These are phyloP conservation scores for Lutraria rhynchaena DNA, from an alignment of 1,140 invertebrate genomes.

Conservation along the genomic window DNA sequence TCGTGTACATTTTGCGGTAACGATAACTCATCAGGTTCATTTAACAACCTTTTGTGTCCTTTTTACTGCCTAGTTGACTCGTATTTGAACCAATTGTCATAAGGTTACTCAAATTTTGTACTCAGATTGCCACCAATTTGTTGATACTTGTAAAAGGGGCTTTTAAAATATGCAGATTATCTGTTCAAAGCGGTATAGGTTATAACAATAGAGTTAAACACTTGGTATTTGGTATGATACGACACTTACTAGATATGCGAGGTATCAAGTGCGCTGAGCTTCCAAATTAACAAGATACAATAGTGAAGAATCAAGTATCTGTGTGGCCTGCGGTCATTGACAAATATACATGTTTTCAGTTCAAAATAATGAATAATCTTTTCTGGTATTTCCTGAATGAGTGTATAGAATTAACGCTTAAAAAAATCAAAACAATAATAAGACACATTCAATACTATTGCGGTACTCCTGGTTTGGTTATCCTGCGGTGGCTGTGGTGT, in stretches of 20 bases:
- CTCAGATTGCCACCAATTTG: neutral
- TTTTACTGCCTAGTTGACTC: conserved; percentile 31
- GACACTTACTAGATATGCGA: neutral
- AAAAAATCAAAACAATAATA: conserved; percentile 13
- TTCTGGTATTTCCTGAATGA: conserved; percentile 29
- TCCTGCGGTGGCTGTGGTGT: too few species aligned
- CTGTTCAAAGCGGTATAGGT: too few species aligned
- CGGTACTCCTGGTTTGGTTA: too few species aligned
- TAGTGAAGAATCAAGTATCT: conserved; percentile 25
- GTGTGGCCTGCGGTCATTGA: conserved; percentile 20
- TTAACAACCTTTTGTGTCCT: conserved; percentile 3
- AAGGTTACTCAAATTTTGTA: conserved; percentile 19
- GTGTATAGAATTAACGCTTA: neutral
- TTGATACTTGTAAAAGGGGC: conserved; percentile 20
- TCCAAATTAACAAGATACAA: conserved; percentile 21
- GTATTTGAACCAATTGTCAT: conserved; percentile 31
- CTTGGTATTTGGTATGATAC: too few species aligned
- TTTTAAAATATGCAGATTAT: conserved; percentile 42
- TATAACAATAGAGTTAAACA: too few species aligned
- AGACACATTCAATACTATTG: too few species aligned
- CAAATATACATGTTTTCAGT: conserved; percentile 16
- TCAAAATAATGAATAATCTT: conserved; percentile 21
- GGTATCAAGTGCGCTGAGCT: conserved; percentile 10
- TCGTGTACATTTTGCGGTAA: too few species aligned
- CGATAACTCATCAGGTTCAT: conserved; percentile 10